These are phyloP conservation scores for Noctua fimbriata DNA, from an alignment of 2,888 invertebrate species.

Conservation along the genomic window DNA sequence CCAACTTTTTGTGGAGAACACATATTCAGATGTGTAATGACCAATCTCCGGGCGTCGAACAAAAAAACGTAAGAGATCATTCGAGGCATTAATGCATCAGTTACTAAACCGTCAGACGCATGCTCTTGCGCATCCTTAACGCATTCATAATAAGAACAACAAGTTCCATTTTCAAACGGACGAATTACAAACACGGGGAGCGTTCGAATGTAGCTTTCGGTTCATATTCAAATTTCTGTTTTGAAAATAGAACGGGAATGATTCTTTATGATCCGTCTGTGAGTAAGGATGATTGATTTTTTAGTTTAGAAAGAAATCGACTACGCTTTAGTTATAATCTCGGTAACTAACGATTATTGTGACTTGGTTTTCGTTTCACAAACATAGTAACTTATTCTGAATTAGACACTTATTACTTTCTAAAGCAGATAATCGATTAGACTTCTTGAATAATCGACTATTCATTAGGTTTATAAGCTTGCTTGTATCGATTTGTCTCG, in stretches of 20 bases:
- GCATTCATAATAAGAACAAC: constrained; percentile 88
- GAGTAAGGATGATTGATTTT: constrained; percentile 70
- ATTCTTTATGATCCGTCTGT: constrained; percentile 72
- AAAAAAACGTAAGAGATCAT: constrained; percentile 85
- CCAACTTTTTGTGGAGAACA: constrained; percentile 86
- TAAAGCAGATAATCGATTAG: constrained; percentile 59
- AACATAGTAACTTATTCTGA: constrained; percentile 54
- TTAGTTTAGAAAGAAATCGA: constrained; percentile 62
- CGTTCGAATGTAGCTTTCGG: constrained; percentile 78
- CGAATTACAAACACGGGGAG: constrained; percentile 86
- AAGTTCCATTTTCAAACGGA: constrained; percentile 86
- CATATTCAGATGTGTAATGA: constrained; percentile 90
- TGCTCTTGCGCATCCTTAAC: constrained; percentile 89
- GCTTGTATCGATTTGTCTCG: constrained; percentile 61
- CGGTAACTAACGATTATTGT: constrained; percentile 48
- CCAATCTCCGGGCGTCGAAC: constrained; percentile 88
- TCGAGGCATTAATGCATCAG: constrained; percentile 89
- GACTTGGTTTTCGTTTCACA: constrained; percentile 47
- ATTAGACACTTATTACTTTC: constrained; percentile 56
- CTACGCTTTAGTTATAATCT: constrained; percentile 55
- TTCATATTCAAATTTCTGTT: constrained; percentile 87
- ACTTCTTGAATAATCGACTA: constrained; percentile 57
- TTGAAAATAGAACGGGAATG: constrained; percentile 80
- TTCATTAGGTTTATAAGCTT: constrained; percentile 59
- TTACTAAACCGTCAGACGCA: constrained; percentile 89